Conservation (phyloP, 2,797 vertebrate species). For the Atherinosoma microstoma region DNA sequence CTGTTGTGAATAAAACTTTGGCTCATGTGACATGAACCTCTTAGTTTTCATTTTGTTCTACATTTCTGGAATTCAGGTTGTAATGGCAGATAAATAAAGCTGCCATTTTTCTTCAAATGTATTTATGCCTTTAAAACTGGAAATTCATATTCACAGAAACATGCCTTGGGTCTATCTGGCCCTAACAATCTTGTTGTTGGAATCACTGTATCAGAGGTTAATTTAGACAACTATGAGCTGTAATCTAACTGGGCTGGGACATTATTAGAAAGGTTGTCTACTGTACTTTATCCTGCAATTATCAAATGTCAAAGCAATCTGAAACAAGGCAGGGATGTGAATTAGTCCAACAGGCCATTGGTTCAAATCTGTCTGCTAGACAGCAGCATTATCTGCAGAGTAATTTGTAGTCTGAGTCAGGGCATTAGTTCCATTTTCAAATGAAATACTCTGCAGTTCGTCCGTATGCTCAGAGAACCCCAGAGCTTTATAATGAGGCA, state of each 20-base stretch:
- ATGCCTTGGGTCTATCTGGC: neutral
- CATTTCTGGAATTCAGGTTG: too few relatives aligned
- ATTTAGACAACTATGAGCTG: neutral
- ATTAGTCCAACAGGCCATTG: slow-evolving; percentile 40
- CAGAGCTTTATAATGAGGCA: slow-evolving; percentile 64
- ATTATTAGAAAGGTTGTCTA: slow-evolving; percentile 10
- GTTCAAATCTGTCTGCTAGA: slow-evolving; percentile 44
- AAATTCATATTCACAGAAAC: neutral
- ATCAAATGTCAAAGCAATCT: slow-evolving; percentile 33
- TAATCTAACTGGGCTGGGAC: slow-evolving; percentile 2
- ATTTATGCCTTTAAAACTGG: neutral
- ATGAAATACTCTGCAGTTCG: slow-evolving; percentile 63
- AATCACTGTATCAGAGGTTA: neutral
- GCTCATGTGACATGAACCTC: too few relatives aligned
- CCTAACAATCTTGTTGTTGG: neutral
- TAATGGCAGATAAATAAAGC: neutral
- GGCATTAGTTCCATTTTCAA: slow-evolving; percentile 68
- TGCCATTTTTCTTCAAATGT: neutral
- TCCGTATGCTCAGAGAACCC: slow-evolving; percentile 40
- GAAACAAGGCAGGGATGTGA: slow-evolving; percentile 37
- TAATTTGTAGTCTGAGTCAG: slow-evolving; percentile 64
- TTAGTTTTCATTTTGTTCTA: too few relatives aligned
- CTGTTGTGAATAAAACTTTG: too few relatives aligned
- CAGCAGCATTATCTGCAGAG: slow-evolving; percentile 49
- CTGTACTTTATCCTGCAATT: slow-evolving; percentile 20